Evolutionary conservation across 2,888 invertebrate species (phyloP), one percentile per base, ranked within the genome.

Genomic region (Dicranocentrus wangi): DNA sequence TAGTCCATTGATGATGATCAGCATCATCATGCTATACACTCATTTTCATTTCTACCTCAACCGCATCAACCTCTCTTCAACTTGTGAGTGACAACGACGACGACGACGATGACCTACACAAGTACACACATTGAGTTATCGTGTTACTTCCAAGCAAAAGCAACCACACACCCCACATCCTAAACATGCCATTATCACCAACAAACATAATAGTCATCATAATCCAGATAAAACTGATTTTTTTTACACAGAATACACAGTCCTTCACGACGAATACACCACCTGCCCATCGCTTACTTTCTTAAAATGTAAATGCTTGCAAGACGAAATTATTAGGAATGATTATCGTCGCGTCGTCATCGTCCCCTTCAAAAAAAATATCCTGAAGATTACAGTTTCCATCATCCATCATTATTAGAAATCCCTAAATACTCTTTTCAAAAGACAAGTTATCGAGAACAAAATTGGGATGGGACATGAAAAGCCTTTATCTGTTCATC

Each of bases 101-200:
- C n/a, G n/a, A 61, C 69, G 69, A 69, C 77, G 77, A 61, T 77
- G 77, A 77, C 77, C 77, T 77, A 77, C 77, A 77, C 77, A 77
- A 60, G 43, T 25, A 43, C 60, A 72, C 61, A 15, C 21, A 25
- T 13, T 25, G 10, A 32, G 3, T 19, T 58, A 58, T 15, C 68
- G 53, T 32, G 32, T 53, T 69, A 15, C 21, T 68, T n/a, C 65
- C 66, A 19, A 53, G 17, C 51, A 51, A 13, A 13, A 5, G 53
- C 53, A 8, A 13, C n/a, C 10, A 53, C 10, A n/a, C n/a, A n/a
- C n/a, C n/a, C 32, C 58, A 58, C 60, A 58, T 32, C 3, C 5
- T 10, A 32, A 10, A 32, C 32, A 32, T 32, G 10, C 32, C 3
- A 32, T 32, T 32, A 32, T 32, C 10, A 32, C n/a, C n/a, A n/a